phyloP scores from a whole-genome alignment of 1,140 invertebrate genomes.

The Zaprionus kolodkinae region DNA sequence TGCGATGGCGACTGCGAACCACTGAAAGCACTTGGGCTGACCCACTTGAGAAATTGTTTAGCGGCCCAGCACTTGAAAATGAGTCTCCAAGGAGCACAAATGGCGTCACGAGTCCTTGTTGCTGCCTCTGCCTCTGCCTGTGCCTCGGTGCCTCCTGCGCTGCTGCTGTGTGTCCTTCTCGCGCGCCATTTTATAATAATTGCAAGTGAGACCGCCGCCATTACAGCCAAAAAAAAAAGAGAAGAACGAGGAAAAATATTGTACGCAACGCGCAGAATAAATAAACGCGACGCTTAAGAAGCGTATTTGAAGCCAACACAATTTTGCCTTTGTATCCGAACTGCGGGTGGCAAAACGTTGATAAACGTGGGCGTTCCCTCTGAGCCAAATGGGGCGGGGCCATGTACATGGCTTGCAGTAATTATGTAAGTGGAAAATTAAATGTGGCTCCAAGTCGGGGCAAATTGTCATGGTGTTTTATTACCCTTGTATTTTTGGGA shows the following conservation, averaged over 20 bases:
- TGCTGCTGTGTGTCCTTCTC: slow-evolving; percentile 35
- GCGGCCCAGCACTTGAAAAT: slow-evolving; percentile 75
- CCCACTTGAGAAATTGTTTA: slow-evolving; percentile 71
- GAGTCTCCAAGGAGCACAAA: slow-evolving; percentile 72
- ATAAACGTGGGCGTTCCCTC: slow-evolving; percentile 49
- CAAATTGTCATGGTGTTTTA: slow-evolving; percentile 4
- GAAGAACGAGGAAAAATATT: no score
- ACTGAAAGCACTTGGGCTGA: slow-evolving; percentile 56
- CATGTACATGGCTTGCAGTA: slow-evolving; percentile 24
- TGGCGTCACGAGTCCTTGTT: slow-evolving; percentile 57
- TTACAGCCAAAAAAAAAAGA: slow-evolving; percentile 39
- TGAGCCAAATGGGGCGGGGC: slow-evolving; percentile 1
- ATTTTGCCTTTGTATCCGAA: slow-evolving; percentile 38
- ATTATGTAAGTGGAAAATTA: slow-evolving; percentile 45
- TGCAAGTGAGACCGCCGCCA: slow-evolving; percentile 59
- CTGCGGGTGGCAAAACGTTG: slow-evolving; percentile 38
- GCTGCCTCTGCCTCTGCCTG: slow-evolving; percentile 18
- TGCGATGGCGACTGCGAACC: not conserved
- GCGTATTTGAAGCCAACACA: slow-evolving; percentile 56
- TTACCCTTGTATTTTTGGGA: slow-evolving; percentile 4
- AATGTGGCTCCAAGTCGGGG: slow-evolving; percentile 15
- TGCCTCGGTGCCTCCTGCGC: slow-evolving; percentile 30
- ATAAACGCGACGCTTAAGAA: slow-evolving; percentile 64
- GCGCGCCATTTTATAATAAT: slow-evolving; percentile 78
- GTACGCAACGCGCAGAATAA: slow-evolving; percentile 1